These are phyloP conservation scores for Lasioglossum villosulum DNA, from an alignment of 2,888 invertebrate genomes.

Conservation along the genomic window DNA sequence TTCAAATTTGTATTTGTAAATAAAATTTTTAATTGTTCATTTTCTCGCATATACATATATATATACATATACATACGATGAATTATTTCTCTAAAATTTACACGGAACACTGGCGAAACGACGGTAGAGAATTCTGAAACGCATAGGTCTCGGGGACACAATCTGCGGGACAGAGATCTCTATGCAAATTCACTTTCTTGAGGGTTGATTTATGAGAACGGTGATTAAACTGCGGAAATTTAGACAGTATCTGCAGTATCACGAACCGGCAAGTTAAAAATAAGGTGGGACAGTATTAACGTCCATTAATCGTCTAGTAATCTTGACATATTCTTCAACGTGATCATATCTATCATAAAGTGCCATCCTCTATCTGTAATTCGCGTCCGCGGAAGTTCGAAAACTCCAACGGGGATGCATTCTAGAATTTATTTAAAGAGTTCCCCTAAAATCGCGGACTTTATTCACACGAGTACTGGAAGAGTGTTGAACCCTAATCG, in stretches of 20 bases:
- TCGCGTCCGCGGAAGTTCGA: not conserved
- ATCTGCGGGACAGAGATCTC: not conserved
- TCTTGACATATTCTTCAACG: not conserved
- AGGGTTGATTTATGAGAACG: not conserved
- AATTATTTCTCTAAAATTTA: not conserved
- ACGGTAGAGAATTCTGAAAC: not conserved
- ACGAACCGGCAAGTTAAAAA: not conserved
- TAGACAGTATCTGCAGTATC: conserved; percentile 1
- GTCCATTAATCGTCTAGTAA: not conserved
- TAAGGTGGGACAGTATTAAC: not conserved
- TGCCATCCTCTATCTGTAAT: not conserved
- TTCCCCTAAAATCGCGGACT: not conserved
- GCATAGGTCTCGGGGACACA: not conserved
- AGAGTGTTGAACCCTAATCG: not conserved
- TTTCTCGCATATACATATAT: no score
- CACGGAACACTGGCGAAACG: not conserved
- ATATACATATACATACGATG: no score
- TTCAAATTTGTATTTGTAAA: no score
- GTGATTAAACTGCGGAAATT: not conserved
- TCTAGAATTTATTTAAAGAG: not conserved
- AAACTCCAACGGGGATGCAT: not conserved
- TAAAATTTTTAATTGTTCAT: no score
- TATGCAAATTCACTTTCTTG: not conserved
- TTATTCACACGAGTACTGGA: not conserved
- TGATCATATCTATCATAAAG: not conserved